Conservation (phyloP, 2,113 vertebrate species). For the Aldabrachelys gigantea region DNA sequence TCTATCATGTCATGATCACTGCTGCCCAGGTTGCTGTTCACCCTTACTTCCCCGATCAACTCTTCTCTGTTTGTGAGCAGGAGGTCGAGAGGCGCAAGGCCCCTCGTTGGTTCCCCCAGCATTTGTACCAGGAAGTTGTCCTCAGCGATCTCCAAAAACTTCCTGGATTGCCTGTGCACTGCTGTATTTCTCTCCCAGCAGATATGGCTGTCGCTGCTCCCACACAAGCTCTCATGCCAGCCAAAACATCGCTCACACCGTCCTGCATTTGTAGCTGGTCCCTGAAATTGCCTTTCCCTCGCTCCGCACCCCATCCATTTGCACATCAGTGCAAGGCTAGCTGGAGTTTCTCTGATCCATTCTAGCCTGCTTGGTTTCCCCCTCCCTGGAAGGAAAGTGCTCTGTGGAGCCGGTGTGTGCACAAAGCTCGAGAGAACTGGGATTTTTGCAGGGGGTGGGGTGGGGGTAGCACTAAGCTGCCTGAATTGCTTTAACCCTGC, state of each 20-base stretch:
- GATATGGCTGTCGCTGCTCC: accelerated
- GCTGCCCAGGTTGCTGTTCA: too few relatives aligned
- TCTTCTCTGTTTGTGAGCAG: too few relatives aligned
- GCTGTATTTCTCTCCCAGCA: too few relatives aligned
- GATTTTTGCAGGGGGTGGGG: not conserved
- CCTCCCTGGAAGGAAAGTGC: accelerated
- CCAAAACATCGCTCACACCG: not conserved
- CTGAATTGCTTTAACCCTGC: not conserved
- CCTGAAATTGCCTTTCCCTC: not conserved
- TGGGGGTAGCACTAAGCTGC: not conserved
- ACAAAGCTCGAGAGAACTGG: not conserved
- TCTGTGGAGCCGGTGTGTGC: accelerated
- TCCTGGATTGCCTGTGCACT: too few relatives aligned
- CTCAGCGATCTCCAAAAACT: too few relatives aligned
- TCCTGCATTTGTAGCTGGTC: not conserved
- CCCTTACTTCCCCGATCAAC: too few relatives aligned
- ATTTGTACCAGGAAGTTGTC: too few relatives aligned
- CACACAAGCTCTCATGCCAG: not conserved
- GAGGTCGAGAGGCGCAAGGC: too few relatives aligned
- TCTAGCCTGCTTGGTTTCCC: not conserved
- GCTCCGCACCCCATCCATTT: not conserved
- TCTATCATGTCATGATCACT: too few relatives aligned
- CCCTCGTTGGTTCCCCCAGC: too few relatives aligned
- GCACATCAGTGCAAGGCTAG: not conserved
- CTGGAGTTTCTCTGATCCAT: not conserved